Evolutionary conservation across 2,888 invertebrate species (phyloP), one percentile per base, ranked within the genome.

Genomic region (Drosophila mulleri): DNA sequence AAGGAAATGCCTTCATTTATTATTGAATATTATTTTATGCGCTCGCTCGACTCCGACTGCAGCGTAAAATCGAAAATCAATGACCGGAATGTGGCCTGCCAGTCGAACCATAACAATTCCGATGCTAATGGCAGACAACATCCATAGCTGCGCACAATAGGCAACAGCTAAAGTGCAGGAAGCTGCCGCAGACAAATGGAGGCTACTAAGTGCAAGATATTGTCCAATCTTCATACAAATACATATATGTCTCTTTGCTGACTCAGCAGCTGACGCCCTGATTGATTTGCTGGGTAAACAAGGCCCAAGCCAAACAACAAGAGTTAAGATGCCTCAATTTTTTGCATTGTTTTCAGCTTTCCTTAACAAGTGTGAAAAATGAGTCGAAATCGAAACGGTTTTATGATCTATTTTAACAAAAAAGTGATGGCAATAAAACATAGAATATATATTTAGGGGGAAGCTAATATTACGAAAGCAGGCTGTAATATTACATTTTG

Each of bases 1-100:
- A 82, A 78, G 86, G 81, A 87, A 87, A 87, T 88, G 89, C 87
- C 89, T 88, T 89, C 84, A 87, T 87, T 87, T 86, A 88, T 88
- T 86, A 86, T 86, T 88, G 84, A 86, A 86, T 88, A 86, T 88
- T 86, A 88, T 88, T 88, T 88, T 86, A 86, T 86, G 80, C 82
- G 86, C 88, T 83, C 74, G 80, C 82, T 77, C 69, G 69, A 42
- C 54, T 69, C 64, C 62, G 66, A 56, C 75, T 80, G 74, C 83
- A 78, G 83, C 86, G 78, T 83, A 82, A 88, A 86, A 88, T 86
- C 86, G 85, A 86, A 88, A 86, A 86, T 86, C 85, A 83, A 86
- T 88, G 84, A 80, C 78, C 73, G 83, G 82, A 80, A 83, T 84
- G 85, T 77, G 83, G 71, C 75, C 72, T 69, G 80, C 44, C 77